phyloP scores from a whole-genome alignment of 2,113 vertebrate species.

The Melanotaenia duboulayi region DNA sequence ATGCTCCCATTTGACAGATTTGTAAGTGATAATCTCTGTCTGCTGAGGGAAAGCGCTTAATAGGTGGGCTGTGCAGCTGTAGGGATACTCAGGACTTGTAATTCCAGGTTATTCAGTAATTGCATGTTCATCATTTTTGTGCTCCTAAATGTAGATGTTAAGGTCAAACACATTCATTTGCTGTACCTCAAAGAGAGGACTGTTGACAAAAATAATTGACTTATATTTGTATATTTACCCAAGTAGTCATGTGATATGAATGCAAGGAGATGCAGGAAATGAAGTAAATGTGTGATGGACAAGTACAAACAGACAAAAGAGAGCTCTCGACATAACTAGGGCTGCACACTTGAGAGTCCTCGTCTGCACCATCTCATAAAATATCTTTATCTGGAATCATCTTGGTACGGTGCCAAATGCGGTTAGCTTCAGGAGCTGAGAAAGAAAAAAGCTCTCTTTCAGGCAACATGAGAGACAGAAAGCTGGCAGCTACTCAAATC shows the following conservation, averaged over 20 bases:
- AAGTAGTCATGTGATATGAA: slow-evolving; percentile 21
- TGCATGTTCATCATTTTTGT: background rate
- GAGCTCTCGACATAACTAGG: slow-evolving; percentile 71
- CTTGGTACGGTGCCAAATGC: slow-evolving; percentile 69
- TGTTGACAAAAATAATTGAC: slow-evolving; percentile 15
- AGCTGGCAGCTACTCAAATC: slow-evolving; percentile 74
- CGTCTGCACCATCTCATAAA: slow-evolving; percentile 69
- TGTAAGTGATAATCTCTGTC: slow-evolving; percentile 47
- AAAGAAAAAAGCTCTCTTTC: slow-evolving; percentile 64
- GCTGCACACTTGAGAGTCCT: slow-evolving; percentile 70
- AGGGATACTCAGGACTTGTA: slow-evolving; percentile 13
- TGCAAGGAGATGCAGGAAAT: slow-evolving; percentile 29
- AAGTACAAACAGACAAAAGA: slow-evolving; percentile 56
- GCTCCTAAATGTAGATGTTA: slow-evolving; percentile 20
- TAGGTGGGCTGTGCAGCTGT: slow-evolving; percentile 20
- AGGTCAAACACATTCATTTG: background rate
- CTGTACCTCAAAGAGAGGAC: background rate
- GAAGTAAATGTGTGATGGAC: slow-evolving; percentile 61
- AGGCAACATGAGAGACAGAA: slow-evolving; percentile 57
- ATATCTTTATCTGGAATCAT: slow-evolving; percentile 75
- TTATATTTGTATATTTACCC: slow-evolving; percentile 19
- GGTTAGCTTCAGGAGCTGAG: slow-evolving; percentile 71
- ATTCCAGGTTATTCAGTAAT: slow-evolving; percentile 9
- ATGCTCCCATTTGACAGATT: slow-evolving; percentile 52
- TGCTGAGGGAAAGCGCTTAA: slow-evolving; percentile 25